Evolutionary conservation across 2,888 invertebrate genomes (phyloP).

Genomic region (Mamestra brassicae): DNA sequence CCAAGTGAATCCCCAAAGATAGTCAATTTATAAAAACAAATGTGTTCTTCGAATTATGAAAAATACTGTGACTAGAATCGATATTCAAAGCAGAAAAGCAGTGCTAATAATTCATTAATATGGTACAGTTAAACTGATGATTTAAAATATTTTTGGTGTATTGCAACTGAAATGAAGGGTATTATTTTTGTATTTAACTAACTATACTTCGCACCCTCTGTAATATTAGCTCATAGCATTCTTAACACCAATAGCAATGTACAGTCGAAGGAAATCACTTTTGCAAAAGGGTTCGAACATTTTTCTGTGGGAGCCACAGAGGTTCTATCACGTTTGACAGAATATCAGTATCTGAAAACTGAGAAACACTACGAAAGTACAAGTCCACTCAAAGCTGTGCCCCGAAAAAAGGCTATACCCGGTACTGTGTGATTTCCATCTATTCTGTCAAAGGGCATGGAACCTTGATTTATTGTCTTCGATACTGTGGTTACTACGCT

Average conservation of each 20-base stretch:
- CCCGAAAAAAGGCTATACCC: no score
- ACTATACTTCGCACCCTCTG: background rate
- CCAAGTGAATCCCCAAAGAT: background rate
- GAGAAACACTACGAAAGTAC: no score
- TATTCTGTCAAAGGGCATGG: no score
- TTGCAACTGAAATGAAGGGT: background rate
- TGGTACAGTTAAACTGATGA: background rate
- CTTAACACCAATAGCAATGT: background rate
- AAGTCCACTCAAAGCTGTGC: no score
- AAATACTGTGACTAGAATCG: background rate
- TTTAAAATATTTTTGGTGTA: background rate
- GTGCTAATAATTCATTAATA: background rate
- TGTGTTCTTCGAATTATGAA: background rate
- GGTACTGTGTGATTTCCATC: no score
- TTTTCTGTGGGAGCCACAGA: no score
- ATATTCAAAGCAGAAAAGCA: background rate
- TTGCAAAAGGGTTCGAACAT: no score
- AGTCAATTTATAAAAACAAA: background rate
- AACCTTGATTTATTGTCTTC: no score
- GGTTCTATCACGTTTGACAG: no score
- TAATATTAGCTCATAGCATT: slow-evolving; percentile 1
- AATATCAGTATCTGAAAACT: no score
- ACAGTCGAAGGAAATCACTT: no score
- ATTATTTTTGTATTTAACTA: background rate
- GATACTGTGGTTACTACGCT: no score